Evolutionary conservation across 2,888 invertebrate genomes (phyloP).

Genomic region (Philaethria dido): DNA sequence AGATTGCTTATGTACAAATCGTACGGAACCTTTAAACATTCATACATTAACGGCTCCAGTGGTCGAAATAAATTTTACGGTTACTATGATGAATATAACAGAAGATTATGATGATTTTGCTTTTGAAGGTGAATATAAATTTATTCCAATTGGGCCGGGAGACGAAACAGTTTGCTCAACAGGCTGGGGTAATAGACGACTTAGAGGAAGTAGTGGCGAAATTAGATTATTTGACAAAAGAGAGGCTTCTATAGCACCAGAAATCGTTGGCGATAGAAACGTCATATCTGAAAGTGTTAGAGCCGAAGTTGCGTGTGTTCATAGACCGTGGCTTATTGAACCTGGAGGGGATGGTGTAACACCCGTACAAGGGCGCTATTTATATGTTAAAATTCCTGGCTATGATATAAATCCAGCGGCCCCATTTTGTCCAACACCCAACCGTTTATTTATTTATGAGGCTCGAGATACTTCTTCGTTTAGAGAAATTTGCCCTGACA

Average conservation of each 20-base stretch:
- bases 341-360: conserved; percentile 88
- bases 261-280: conserved; percentile 76
- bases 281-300: conserved; percentile 80
- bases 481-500: conserved; percentile 87
- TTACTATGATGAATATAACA: conserved; percentile 91
- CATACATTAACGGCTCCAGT: conserved; percentile 88
- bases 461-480: conserved; percentile 86
- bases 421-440: conserved; percentile 86
- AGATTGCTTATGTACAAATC: conserved; percentile 89
- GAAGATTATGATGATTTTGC: conserved; percentile 91
- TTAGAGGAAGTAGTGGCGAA: conserved; percentile 89
- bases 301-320: conserved; percentile 85
- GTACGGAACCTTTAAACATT: conserved; percentile 86
- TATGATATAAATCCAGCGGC: conserved; percentile 80
- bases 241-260: conserved; percentile 69
- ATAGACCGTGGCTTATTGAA: conserved; percentile 91
- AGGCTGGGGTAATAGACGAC: conserved; percentile 85
- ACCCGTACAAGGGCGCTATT: conserved; percentile 84
- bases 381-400: conserved; percentile 88
- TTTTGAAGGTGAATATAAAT: conserved; percentile 90
- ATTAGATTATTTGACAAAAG: conserved; percentile 87
- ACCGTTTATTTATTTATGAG: conserved; percentile 89
- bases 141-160: conserved; percentile 82
- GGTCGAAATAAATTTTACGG: conserved; percentile 89
- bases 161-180: conserved; percentile 85